A percentile compares a stretch with the other conserved stretches of the same genome.
These are phyloP conservation scores for Zoanthus sansibaricus DNA, from an alignment of 92 coral and sea anemone genomes.

Conservation along the genomic window DNA sequence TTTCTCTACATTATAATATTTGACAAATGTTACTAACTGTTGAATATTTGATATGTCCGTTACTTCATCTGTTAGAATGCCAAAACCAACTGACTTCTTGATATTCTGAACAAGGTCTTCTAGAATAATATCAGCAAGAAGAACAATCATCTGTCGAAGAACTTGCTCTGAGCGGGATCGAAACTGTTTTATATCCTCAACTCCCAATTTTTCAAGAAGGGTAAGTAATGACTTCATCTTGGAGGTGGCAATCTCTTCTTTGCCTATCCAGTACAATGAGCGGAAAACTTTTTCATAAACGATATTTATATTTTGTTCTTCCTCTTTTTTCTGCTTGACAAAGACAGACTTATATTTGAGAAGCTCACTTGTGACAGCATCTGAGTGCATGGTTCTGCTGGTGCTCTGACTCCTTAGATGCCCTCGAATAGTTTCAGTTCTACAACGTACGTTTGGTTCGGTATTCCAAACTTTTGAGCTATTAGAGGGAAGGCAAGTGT, in stretches of 20 bases:
- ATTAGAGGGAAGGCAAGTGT: background rate
- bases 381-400: constrained; percentile 4
- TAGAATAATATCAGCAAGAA: background rate
- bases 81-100: constrained; percentile 14
- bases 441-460: background rate
- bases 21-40: constrained; percentile 37
- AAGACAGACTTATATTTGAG: background rate
- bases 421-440: background rate
- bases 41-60: constrained; percentile 48
- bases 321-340: background rate
- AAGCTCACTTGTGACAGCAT: constrained; percentile 2
- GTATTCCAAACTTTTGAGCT: background rate
- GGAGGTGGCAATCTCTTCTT: constrained; percentile 3
- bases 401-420: background rate
- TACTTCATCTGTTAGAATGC: constrained; percentile 50
- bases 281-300: background rate
- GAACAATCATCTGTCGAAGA: background rate
- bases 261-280: background rate
- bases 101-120: background rate
- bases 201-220: background rate
- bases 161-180: constrained; percentile 4
- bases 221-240: background rate
- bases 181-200: background rate
- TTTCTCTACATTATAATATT: constrained; percentile 37
- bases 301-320: background rate